Evolutionary conservation across 2,797 vertebrate genomes (phyloP), one percentile per base, ranked within the genome.

Genomic region (Diglossa cyanea): DNA sequence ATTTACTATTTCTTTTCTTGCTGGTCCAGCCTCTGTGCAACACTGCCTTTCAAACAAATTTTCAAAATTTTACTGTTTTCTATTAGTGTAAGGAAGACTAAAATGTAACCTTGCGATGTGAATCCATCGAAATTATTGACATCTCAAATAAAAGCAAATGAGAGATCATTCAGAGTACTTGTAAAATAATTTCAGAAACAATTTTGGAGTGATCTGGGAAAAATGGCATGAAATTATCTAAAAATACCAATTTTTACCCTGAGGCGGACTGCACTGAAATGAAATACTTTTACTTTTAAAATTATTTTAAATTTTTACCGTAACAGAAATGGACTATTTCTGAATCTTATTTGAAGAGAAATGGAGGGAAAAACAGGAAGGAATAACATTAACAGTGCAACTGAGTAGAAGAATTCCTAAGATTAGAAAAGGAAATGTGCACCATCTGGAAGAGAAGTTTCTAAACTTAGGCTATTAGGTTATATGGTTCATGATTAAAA

Each of bases 391-490:
- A 91, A 83, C 30, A 80, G 53, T 83, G 21, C 47, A 87, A 79
- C 39, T 65, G 47, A 86, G 37, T 30, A 87, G 53, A 82, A 93
- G 67, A 95, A 94, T 94, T 89, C 57, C 78, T 83, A 87, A 88
- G 44, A 91, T 48, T 54, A 91, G 65, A 83, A 92, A 91, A 91
- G 92, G 93, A 96, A 95, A 95, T 72, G 35, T 48, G 40, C 47
- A 10, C 92, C 96, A 95, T 94, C 84, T 95, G 94, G 90, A 97
- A 92, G 45, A 92, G 71, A 74, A 79, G n/a, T 84, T 93, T 90
- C 93, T 93, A 96, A 95, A 95, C 91, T 94, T 79, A 91, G 94
- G 53, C 67, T 80, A 77, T 95, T 95, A 94, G 92, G 92, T 95
- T 95, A 95, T 89, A 89, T 45, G 51, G 92, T 89, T 93, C 96